phyloP scores from a whole-genome alignment of 1,140 invertebrate genomes.

The Saccostrea echinata region DNA sequence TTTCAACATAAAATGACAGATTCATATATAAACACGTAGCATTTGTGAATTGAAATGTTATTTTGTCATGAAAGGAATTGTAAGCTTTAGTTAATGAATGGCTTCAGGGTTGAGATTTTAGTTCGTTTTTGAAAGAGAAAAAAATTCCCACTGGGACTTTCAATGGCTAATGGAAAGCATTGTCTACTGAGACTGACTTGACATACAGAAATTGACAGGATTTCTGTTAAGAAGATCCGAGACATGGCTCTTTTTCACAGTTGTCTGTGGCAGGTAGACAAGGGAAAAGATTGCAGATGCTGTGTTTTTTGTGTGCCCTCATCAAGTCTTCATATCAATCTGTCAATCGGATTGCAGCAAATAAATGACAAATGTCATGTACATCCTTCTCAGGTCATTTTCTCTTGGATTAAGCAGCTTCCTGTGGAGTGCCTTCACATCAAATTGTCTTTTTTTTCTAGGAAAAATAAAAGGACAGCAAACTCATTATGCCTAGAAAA shows the following conservation, averaged over 20 bases:
- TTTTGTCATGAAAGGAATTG: conserved; percentile 17
- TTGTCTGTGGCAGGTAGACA: conserved; percentile 55
- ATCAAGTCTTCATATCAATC: conserved; percentile 38
- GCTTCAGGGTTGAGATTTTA: conserved; percentile 20
- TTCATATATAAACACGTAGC: neutral
- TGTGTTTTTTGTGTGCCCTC: conserved; percentile 48
- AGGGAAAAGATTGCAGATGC: conserved; percentile 43
- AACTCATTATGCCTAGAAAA: neutral
- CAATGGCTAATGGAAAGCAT: conserved; percentile 33
- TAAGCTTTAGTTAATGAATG: conserved; percentile 23
- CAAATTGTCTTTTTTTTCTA: neutral
- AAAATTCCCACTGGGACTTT: conserved; percentile 38
- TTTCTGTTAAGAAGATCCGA: conserved; percentile 53
- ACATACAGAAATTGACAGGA: conserved; percentile 57
- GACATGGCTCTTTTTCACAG: conserved; percentile 56
- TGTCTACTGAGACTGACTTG: conserved; percentile 22
- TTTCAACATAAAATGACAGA: neutral
- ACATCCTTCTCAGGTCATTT: conserved; percentile 59
- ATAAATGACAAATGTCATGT: conserved; percentile 57
- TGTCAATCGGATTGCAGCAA: conserved; percentile 36
- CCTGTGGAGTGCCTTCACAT: conserved; percentile 42
- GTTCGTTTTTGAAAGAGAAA: conserved; percentile 48
- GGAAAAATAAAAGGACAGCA: neutral
- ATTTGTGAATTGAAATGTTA: neutral
- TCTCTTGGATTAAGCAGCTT: conserved; percentile 44